phyloP scores from a whole-genome alignment of 1,140 invertebrate species.

The Diabrotica undecimpunctata region DNA sequence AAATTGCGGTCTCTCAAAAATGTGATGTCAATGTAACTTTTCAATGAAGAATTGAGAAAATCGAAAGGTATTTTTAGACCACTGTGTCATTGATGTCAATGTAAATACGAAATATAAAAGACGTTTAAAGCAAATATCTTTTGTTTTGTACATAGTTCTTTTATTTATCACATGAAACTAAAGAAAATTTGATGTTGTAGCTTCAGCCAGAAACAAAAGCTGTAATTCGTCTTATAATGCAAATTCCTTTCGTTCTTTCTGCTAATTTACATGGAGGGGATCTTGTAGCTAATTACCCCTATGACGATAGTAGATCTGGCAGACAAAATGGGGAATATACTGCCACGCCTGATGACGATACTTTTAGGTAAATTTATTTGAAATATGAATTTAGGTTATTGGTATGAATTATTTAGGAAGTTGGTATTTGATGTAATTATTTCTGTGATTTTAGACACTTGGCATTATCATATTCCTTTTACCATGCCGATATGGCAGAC shows the following conservation, averaged over 20 bases:
- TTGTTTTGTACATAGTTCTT: too few relatives aligned
- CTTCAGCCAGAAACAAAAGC: slow-evolving; percentile 80
- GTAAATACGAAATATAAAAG: too few relatives aligned
- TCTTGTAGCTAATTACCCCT: slow-evolving; percentile 88
- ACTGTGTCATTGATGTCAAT: too few relatives aligned
- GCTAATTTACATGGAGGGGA: slow-evolving; percentile 88
- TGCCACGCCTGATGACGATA: slow-evolving; percentile 76
- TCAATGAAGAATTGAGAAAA: too few relatives aligned
- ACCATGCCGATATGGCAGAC: slow-evolving; percentile 66
- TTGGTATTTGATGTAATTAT: slow-evolving; percentile 5
- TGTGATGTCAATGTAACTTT: too few relatives aligned
- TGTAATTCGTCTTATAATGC: slow-evolving; percentile 76
- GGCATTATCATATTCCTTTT: slow-evolving; percentile 59
- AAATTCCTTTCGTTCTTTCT: slow-evolving; percentile 81
- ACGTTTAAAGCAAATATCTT: too few relatives aligned
- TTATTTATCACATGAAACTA: too few relatives aligned
- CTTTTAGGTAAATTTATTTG: slow-evolving; percentile 64
- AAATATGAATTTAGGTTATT: too few relatives aligned
- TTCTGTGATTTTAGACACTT: slow-evolving; percentile 54
- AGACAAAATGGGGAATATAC: slow-evolving; percentile 65
- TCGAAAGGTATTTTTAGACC: too few relatives aligned
- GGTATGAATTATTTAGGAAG: background rate
- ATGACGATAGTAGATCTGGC: slow-evolving; percentile 72
- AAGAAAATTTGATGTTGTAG: slow-evolving; percentile 47
- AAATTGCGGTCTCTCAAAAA: too few relatives aligned